Conservation (phyloP, 1,140 invertebrate genomes). For the Thereuonema tuberculata region DNA sequence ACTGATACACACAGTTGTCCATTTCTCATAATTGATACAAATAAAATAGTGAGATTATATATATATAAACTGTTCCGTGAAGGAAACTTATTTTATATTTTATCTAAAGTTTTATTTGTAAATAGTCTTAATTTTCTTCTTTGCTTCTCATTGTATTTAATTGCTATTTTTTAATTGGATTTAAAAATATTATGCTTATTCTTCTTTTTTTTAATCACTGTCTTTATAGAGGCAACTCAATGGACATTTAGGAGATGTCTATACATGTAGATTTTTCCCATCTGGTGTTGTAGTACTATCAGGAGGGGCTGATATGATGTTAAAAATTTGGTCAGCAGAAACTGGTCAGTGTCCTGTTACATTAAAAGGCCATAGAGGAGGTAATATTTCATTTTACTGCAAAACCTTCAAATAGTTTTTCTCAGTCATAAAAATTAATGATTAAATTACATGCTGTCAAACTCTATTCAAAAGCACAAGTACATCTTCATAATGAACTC, state of each 20-base stretch:
- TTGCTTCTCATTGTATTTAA: constrained; percentile 19
- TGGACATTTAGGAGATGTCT: constrained; percentile 53
- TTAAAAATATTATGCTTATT: too few relatives aligned
- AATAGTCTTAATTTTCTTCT: constrained; percentile 18
- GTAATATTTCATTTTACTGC: too few relatives aligned
- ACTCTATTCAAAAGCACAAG: too few relatives aligned
- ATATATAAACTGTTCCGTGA: neutral
- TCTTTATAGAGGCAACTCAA: constrained; percentile 39
- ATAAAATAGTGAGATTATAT: neutral
- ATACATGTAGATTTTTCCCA: constrained; percentile 53
- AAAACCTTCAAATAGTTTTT: too few relatives aligned
- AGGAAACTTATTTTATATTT: neutral
- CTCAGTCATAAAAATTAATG: too few relatives aligned
- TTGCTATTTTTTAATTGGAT: constrained; percentile 4
- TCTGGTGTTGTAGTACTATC: constrained; percentile 51
- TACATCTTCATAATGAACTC: too few relatives aligned
- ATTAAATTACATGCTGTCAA: too few relatives aligned
- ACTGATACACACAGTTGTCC: too few relatives aligned
- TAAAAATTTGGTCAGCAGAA: constrained; percentile 55
- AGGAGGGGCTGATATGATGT: constrained; percentile 50
- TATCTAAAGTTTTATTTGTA: too few relatives aligned
- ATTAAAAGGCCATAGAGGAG: constrained; percentile 46
- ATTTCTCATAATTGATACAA: too few relatives aligned
- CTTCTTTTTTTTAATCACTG: constrained; percentile 1
- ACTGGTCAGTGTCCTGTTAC: constrained; percentile 50